Conservation (phyloP, 2,888 invertebrate genomes). For the Dryadula phaetusa region DNA sequence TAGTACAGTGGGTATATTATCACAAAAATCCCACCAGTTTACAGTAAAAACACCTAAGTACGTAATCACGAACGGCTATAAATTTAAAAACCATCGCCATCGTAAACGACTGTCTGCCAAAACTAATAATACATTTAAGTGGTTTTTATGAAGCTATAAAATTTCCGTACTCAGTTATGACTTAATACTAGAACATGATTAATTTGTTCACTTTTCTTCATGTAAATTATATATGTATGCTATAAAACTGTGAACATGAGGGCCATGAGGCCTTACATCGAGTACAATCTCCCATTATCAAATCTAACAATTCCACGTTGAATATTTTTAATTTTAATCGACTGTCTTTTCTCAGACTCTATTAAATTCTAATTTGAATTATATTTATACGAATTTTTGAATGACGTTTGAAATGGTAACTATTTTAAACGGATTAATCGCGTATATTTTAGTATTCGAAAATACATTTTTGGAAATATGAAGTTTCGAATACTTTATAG, state of each 20-base stretch:
- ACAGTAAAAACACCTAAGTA: no score
- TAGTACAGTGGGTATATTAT: no score
- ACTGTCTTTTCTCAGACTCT: slow-evolving; percentile 13
- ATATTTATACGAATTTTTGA: no score
- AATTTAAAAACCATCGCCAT: not conserved
- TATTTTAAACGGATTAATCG: no score
- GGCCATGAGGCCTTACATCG: no score
- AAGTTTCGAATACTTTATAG: no score
- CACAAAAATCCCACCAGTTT: no score
- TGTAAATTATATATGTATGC: slow-evolving; percentile 2
- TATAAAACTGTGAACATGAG: slow-evolving; percentile 2
- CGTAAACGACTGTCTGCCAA: not conserved
- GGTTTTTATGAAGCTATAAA: slow-evolving; percentile 4
- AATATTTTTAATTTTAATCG: slow-evolving; percentile 26
- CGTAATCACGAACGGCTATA: not conserved
- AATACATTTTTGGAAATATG: no score
- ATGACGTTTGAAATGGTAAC: no score
- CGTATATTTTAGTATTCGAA: no score
- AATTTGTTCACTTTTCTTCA: slow-evolving; percentile 9
- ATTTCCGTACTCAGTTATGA: not conserved
- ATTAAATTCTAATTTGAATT: slow-evolving; percentile 25
- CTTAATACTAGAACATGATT: not conserved
- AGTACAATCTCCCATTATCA: no score
- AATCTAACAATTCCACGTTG: slow-evolving; percentile 16
- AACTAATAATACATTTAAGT: not conserved